These are phyloP conservation scores for Acheta domesticus DNA, from an alignment of 2,888 invertebrate species.

Conservation along the genomic window DNA sequence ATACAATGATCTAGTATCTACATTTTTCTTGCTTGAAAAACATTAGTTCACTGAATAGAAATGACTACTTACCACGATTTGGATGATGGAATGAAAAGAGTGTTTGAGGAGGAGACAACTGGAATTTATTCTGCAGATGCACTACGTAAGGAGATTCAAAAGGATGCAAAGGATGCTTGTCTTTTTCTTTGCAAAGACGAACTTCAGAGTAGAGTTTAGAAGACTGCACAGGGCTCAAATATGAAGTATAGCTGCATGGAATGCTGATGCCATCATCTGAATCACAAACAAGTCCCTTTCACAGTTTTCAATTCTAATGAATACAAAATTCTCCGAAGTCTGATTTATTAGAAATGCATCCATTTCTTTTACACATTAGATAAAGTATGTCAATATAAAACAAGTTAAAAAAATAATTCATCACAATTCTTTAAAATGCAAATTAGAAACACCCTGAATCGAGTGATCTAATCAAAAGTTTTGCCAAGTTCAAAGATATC, in stretches of 20 bases:
- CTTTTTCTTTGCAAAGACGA: conserved; percentile 50
- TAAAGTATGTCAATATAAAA: background rate
- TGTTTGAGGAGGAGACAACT: conserved; percentile 67
- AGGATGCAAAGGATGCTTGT: conserved; percentile 54
- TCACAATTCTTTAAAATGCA: too few species aligned
- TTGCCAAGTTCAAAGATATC: background rate
- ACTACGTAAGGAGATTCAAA: conserved; percentile 91
- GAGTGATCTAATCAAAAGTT: background rate
- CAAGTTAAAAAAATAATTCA: background rate
- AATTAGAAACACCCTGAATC: too few species aligned
- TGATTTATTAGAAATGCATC: too few species aligned
- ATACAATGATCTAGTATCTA: too few species aligned
- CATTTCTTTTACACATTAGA: background rate
- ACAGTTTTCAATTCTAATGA: background rate
- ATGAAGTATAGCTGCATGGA: conserved; percentile 85
- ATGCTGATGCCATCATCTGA: conserved; percentile 84
- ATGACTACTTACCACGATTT: conserved; percentile 56
- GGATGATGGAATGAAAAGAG: conserved; percentile 92
- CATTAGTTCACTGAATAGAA: too few species aligned
- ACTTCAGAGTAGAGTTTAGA: conserved; percentile 81
- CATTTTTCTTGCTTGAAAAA: too few species aligned
- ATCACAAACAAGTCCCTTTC: conserved; percentile 32
- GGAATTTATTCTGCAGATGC: conserved; percentile 79
- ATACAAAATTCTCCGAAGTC: background rate
- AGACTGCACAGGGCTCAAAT: conserved; percentile 88